These are phyloP conservation scores for Cynaeus angustus DNA, from an alignment of 2,888 invertebrate species.

Conservation along the genomic window DNA sequence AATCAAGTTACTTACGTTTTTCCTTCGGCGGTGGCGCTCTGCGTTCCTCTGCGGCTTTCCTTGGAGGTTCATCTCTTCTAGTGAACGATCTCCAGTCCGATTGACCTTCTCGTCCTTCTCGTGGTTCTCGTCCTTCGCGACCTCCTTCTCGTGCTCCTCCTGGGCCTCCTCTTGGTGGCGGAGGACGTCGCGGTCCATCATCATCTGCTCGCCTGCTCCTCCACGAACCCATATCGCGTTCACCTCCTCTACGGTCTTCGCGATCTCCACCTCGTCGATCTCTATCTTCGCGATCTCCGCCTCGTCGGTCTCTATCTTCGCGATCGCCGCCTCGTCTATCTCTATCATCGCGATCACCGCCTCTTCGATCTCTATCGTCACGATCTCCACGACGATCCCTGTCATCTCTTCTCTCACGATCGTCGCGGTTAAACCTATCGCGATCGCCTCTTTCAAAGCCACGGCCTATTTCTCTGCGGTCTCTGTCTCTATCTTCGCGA, in stretches of 20 bases:
- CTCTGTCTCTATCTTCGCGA: constrained; percentile 23
- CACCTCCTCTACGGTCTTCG: constrained; percentile 50
- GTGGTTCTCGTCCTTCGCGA: constrained; percentile 7
- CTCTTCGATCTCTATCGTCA: constrained; percentile 46
- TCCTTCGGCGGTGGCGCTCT: constrained; percentile 60
- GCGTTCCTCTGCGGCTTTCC: constrained; percentile 51
- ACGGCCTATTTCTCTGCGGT: constrained; percentile 31
- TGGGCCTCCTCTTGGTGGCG: constrained; percentile 50
- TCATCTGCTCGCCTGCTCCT: constrained; percentile 49
- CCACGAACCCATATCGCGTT: constrained; percentile 56
- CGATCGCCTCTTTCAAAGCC: constrained; percentile 26
- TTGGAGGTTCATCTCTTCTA: constrained; percentile 57
- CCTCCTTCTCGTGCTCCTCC: constrained; percentile 14
- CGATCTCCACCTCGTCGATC: constrained; percentile 39
- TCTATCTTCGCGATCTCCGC: constrained; percentile 45
- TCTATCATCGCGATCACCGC: constrained; percentile 22
- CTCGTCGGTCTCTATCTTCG: constrained; percentile 44
- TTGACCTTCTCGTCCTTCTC: constrained; percentile 40
- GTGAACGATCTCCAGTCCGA: constrained; percentile 50
- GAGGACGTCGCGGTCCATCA: constrained; percentile 50
- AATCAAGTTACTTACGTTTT: constrained; percentile 64
- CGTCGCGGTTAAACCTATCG: background rate
- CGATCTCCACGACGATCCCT: constrained; percentile 24
- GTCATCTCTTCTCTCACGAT: constrained; percentile 1
- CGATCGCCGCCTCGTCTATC: constrained; percentile 38